These are phyloP conservation scores for Catostomus latipinnis DNA, from an alignment of 2,797 vertebrate species.

Conservation along the genomic window DNA sequence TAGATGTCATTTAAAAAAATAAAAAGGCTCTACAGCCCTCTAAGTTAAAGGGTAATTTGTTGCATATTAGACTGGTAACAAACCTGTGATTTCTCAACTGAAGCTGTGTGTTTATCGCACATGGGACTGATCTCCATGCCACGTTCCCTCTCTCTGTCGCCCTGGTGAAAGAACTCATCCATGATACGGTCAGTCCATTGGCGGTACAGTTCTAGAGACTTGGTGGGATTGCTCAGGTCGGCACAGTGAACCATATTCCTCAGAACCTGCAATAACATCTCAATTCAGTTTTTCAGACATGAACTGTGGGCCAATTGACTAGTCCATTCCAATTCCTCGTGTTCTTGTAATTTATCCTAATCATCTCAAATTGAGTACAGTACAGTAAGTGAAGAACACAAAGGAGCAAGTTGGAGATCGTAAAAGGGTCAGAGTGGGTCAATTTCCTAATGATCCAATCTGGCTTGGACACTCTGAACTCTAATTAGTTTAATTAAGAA, in stretches of 20 bases:
- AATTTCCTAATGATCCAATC: slow-evolving; percentile 18
- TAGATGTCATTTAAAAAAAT: background rate
- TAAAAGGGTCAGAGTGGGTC: slow-evolving; percentile 3
- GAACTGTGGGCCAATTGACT: background rate
- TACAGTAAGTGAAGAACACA: too few species aligned
- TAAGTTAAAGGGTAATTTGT: background rate
- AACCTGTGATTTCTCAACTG: slow-evolving; percentile 98
- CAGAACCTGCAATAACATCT: slow-evolving; percentile 82
- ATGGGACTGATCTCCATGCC: slow-evolving; percentile 99
- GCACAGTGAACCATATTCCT: slow-evolving; percentile 99
- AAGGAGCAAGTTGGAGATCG: background rate
- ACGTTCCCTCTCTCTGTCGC: slow-evolving; percentile 92
- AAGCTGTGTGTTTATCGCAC: slow-evolving; percentile 98
- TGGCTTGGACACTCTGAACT: slow-evolving; percentile 3
- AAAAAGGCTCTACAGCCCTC: background rate
- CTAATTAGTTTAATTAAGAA: slow-evolving; percentile 34
- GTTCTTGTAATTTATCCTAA: background rate
- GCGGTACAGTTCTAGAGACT: slow-evolving; percentile 94
- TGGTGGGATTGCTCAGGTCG: slow-evolving; percentile 96
- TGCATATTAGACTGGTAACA: background rate
- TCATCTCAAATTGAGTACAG: background rate
- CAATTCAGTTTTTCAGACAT: background rate
- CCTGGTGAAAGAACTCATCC: slow-evolving; percentile 99
- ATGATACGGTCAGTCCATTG: slow-evolving; percentile 99
- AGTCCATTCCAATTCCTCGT: background rate